Percentiles rank a stretch among this genome's conserved stretches.
phyloP scores from a whole-genome alignment of 1,140 invertebrate genomes.

The Aphidius gifuensis region DNA sequence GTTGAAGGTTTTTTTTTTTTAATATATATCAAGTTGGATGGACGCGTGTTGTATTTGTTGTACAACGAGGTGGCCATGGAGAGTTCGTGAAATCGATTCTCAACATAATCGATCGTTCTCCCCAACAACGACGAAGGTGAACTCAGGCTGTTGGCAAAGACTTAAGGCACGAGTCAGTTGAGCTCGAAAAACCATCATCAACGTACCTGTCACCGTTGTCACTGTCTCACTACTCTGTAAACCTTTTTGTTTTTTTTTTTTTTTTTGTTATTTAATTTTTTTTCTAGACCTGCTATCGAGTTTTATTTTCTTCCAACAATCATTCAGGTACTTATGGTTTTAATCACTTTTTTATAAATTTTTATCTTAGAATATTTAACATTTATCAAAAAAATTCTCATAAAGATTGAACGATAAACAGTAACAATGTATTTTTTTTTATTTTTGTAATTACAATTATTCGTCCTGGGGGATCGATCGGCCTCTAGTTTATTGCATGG shows the following conservation, averaged over 20 bases:
- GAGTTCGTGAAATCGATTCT: slow-evolving; percentile 38
- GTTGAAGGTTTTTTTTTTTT: neutral
- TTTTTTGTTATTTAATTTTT: too few species aligned
- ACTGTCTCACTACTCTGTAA: neutral
- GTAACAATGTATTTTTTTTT: too few species aligned
- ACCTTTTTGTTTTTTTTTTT: neutral
- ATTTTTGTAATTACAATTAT: too few species aligned
- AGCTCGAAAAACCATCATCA: slow-evolving; percentile 29
- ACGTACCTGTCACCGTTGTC: slow-evolving; percentile 22
- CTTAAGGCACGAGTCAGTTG: slow-evolving; percentile 30
- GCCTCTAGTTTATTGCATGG: too few species aligned
- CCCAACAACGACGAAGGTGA: slow-evolving; percentile 31
- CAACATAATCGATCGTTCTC: slow-evolving; percentile 36
- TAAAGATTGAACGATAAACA: too few species aligned
- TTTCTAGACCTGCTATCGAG: too few species aligned
- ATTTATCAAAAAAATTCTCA: too few species aligned
- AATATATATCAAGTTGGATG: neutral
- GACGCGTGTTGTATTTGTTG: slow-evolving; percentile 11
- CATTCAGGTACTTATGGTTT: too few species aligned
- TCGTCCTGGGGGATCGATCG: too few species aligned
- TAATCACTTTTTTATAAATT: too few species aligned
- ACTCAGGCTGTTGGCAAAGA: slow-evolving; percentile 17
- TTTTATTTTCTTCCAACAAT: too few species aligned
- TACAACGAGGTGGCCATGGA: slow-evolving; percentile 35
- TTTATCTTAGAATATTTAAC: too few species aligned